Evolutionary conservation across 2,888 invertebrate genomes (phyloP).

Genomic region (Oscheius sp.): DNA sequence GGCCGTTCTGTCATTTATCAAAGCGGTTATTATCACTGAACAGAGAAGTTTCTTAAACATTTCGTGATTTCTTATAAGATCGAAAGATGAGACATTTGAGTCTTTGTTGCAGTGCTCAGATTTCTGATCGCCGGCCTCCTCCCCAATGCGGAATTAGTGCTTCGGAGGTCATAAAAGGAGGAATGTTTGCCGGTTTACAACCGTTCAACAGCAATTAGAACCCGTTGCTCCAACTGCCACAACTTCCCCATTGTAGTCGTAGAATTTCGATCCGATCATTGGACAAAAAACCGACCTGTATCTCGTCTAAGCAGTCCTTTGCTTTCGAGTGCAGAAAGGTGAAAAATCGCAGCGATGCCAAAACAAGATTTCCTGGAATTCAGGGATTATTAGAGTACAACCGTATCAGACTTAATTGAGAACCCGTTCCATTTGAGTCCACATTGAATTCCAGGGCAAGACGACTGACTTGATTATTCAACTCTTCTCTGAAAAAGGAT

Average conservation of each 20-base stretch:
- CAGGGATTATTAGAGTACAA: not conserved
- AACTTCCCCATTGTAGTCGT: not conserved
- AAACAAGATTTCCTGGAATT: conserved; percentile 11
- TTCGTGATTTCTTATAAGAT: not conserved
- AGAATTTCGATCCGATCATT: not conserved
- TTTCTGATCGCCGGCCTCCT: conserved; percentile 27
- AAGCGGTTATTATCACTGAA: not conserved
- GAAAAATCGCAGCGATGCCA: not conserved
- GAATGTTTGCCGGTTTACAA: conserved; percentile 23
- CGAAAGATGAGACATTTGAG: not conserved
- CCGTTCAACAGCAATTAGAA: conserved; percentile 21
- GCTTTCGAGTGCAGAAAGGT: not conserved
- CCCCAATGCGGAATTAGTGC: conserved; percentile 17
- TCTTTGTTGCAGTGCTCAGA: not conserved
- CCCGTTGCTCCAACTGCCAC: conserved; percentile 7
- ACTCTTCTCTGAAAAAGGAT: conserved; percentile 4
- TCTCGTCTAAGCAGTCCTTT: not conserved
- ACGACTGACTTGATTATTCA: not conserved
- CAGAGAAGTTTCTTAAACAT: not conserved
- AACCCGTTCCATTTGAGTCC: not conserved
- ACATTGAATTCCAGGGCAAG: conserved; percentile 15
- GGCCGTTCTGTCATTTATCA: conserved; percentile 19
- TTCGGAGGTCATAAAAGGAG: conserved; percentile 22
- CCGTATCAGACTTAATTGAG: not conserved
- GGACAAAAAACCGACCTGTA: not conserved